Evolutionary conservation across 35 echinoderm and acorn worm genomes (phyloP), one percentile per base, ranked within the genome.

Genomic region (Ophiothrix spiculata): DNA sequence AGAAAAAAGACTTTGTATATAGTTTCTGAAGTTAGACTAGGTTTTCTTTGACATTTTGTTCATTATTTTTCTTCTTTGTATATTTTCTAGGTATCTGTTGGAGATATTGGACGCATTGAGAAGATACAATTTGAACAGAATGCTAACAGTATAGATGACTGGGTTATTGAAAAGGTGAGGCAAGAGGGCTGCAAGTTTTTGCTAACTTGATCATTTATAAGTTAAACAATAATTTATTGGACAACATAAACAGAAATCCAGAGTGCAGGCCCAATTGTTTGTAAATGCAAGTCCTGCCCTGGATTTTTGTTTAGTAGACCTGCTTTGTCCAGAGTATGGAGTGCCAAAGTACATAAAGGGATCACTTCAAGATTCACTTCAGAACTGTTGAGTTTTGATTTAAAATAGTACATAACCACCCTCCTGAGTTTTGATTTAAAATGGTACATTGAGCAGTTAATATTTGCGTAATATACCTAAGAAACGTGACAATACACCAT

Each of bases 91-190:
- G 81, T 90, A 21, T 76, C 39, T 36, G 38, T 90, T 34, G 81
- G 81, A 28, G 42, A 90, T 19, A 83, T 90, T 56, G 88, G 88
- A 14, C 1, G 64, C 13, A 90, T 90, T 76, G 75, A 77, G 23
- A 90, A 90, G 46, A 40, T 90, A 31, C 80, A 80, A 63, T 41
- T 90, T 39, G 80, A 90, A 29, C 80, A 77, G 40, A 81, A 90
- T 33, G 63, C 41, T 15, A 39, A 31, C 39, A 75, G 77, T 41
- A 32, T 40, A 4, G 34, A 77, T 34, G 28, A 64, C 16, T 90
- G 88, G 88, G 77, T 83, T 60, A 19, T 90, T 36, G 88, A 90
- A 69, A 90, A 90, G 81, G 88, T 90, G 77, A 75, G 31, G 11
- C 17, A 32, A 29, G 32, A 3, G 0, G 39, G 16, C 33, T 29